These are phyloP conservation scores for Enteromius unitaeniatus DNA, from an alignment of 2,797 vertebrate species.

Conservation along the genomic window DNA sequence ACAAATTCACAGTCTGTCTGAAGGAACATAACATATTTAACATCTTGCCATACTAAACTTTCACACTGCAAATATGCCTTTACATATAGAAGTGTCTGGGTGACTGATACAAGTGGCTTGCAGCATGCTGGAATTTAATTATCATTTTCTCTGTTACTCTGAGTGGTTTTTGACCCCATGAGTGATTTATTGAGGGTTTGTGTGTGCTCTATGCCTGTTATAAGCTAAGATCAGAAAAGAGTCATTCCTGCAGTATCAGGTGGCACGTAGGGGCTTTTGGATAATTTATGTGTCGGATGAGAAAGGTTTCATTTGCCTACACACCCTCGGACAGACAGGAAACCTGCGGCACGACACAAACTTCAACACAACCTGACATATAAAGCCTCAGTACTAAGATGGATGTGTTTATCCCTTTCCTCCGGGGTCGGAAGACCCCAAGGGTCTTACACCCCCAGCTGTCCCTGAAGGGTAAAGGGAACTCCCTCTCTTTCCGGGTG, in stretches of 20 bases:
- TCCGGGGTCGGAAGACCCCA: conserved; percentile 34
- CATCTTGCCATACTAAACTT: conserved; percentile 1
- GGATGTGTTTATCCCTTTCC: conserved; percentile 48
- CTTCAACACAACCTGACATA: conserved; percentile 41
- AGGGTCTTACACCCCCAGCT: conserved; percentile 1
- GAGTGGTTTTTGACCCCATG: conserved; percentile 2
- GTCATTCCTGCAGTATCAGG: conserved; percentile 45
- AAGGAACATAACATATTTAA: neutral
- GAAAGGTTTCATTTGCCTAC: conserved; percentile 41
- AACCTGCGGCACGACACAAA: conserved; percentile 39
- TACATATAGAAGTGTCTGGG: conserved; percentile 16
- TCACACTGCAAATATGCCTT: neutral
- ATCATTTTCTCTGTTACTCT: conserved; percentile 17
- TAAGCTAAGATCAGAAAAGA: conserved; percentile 15
- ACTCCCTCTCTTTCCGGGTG: conserved; percentile 41
- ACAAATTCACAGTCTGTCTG: no score
- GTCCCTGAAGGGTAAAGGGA: conserved; percentile 51
- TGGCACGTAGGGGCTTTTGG: neutral
- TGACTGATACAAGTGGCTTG: conserved; percentile 4
- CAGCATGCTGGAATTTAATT: conserved; percentile 24
- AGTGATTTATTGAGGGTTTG: conserved; percentile 48
- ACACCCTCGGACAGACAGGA: conserved; percentile 38
- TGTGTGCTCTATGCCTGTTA: conserved; percentile 36
- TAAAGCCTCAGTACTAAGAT: neutral
- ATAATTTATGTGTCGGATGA: conserved; percentile 45